Evolutionary conservation across 2,113 vertebrate species (phyloP).

Genomic region (Anser brachyrhynchus): DNA sequence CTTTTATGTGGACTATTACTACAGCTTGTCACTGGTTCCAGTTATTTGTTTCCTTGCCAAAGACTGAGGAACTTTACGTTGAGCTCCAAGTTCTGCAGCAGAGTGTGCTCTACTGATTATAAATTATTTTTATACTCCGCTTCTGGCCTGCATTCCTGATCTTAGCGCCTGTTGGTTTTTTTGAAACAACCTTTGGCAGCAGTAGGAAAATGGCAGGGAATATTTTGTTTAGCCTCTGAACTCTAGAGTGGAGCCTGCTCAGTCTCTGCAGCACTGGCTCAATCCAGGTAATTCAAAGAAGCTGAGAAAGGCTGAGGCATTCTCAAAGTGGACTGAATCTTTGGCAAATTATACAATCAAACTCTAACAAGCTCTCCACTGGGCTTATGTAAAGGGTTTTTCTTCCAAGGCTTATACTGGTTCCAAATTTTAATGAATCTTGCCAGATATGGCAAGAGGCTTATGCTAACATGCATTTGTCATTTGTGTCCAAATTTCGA

Average conservation of each 20-base stretch:
- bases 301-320: neutral
- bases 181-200: neutral
- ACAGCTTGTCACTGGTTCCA: neutral
- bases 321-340: neutral
- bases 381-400: neutral
- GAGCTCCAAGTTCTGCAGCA: conserved; percentile 16
- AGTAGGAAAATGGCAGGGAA: neutral
- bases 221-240: neutral
- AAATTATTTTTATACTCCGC: neutral
- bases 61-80: neutral
- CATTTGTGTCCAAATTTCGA: neutral
- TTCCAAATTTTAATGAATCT: neutral
- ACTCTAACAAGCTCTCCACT: neutral
- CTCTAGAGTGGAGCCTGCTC: neutral
- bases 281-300: neutral
- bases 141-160: neutral
- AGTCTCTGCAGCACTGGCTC: neutral
- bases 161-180: neutral
- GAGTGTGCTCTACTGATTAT: neutral
- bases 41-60: conserved; percentile 15
- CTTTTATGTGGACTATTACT: neutral
- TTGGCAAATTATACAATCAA: neutral
- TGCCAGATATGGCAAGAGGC: neutral
- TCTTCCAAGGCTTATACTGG: neutral
- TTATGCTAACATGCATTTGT: neutral